Evolutionary conservation across 2,888 invertebrate species (phyloP), one percentile per base, ranked within the genome.

Genomic region (Diaprepes abbreviatus): DNA sequence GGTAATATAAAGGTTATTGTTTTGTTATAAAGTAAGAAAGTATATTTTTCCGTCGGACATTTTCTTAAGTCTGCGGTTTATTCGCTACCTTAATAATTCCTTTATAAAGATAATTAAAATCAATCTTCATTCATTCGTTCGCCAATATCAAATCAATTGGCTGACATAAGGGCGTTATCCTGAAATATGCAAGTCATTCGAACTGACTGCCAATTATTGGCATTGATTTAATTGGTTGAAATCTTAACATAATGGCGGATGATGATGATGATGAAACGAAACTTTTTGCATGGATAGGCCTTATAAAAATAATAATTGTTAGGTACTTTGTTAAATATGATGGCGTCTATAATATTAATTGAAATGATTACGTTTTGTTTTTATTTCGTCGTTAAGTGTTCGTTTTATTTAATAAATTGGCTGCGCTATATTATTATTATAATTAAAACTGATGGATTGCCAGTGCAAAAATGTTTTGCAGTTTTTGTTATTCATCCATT

Each of bases 141-240:
- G 58, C 58, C 58, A 58, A 58, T 58, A 58, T 58, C 58, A 58
- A 58, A 58, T 58, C 58, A 58, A 24, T 28, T n/a, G 10, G 14
- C 16, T 58, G 58, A 58, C 58, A 58, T 43, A 40, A 38, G 58
- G 48, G 58, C 58, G 55, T 55, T 24, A 21, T 12, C 24, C n/a
- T 0, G 16, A 58, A 17, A 58, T 43, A 17, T 28, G 31, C 58
- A 58, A 58, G 58, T 58, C 58, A 58, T 58, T 17, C 5, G 17
- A 40, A 58, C 14, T 28, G 43, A 40, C 43, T 40, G 24, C 31
- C 40, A 58, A 58, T 58, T 17, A 58, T 58, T 43, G 17, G 24
- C 54, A 38, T 19, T 19, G 54, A 55, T 64, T 50, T 64, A 64
- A 64, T 55, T 64, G 63, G 63, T 43, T 35, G 54, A 36, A 64